Base-by-base conservation (phyloP, 2,888 invertebrate genomes). In the Melieria omissa region DNA sequence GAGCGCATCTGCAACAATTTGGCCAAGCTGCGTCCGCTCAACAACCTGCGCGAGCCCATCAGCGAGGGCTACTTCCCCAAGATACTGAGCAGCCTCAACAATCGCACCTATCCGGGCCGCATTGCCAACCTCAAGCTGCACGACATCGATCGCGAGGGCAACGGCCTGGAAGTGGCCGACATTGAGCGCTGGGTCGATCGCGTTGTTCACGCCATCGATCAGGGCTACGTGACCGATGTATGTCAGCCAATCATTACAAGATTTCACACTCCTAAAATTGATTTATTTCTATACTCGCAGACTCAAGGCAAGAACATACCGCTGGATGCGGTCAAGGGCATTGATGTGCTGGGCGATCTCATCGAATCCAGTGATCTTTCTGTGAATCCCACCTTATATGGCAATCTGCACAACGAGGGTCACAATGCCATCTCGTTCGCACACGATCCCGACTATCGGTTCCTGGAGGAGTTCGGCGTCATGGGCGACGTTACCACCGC, bases 401-500 rank as follows among this genome's bases (percentile, higher is more conserved):
- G 95, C 0, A 92, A 93, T 84, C 80, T 95, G 60, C 95, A 96
- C 85, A 95, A 95, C 86, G 89, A 92, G 88, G 95, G 94, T 0
- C 95, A 96, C 80, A 90, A 93, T 29, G 88, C 93, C 79, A 90
- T 95, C 74, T 91, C 93, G 0, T 92, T 90, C 81, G 88, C 91
- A 6, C 95, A 95, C 82, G 95, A 96, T 85, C 95, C 95, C 0
- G 95, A 95, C 81, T 89, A 90, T 12, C 80, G 86, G 0, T 83
- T 83, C 57, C 81, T 94, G 92, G 95, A 95, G 88, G 89, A 90
- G 2, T 92, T 92, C 78, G 90, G 92, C 45, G 91, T 94, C 0
- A 94, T 95, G 89, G 94, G 93, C 0, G 95, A 95, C 80, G 91
- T 93, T 4, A 91, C 94, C 0, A 94, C 94, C 0, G 93, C 95